Conservation (phyloP, 2,888 invertebrate genomes). For the Rutpela maculata region DNA sequence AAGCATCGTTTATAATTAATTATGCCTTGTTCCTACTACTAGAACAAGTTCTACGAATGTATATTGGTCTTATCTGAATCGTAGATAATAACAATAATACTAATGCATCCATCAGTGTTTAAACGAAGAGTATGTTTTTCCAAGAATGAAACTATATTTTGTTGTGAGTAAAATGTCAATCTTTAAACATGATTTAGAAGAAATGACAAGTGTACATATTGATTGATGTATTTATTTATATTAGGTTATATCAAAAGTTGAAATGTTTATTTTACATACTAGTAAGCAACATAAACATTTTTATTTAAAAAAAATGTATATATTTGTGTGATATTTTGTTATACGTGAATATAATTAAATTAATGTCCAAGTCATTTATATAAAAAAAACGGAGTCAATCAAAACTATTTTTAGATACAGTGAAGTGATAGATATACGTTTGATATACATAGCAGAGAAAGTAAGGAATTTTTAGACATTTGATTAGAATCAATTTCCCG, state of each 20-base stretch:
- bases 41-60: not conserved
- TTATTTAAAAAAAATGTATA: not conserved
- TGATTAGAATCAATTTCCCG: too few relatives aligned
- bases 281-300: slow-evolving; percentile 12
- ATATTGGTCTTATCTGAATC: slow-evolving; percentile 15
- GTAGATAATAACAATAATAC: slow-evolving; percentile 10
- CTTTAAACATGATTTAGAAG: slow-evolving; percentile 3
- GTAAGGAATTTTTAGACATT: too few relatives aligned
- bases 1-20: too few relatives aligned
- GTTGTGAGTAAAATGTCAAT: slow-evolving; percentile 14
- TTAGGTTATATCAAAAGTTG: slow-evolving; percentile 4
- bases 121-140: not conserved
- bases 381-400: not conserved
- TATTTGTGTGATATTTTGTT: not conserved
- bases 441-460: not conserved
- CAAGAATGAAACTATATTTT: slow-evolving; percentile 3
- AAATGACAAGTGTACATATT: slow-evolving; percentile 7
- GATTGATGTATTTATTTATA: slow-evolving; percentile 23
- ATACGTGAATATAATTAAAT: not conserved
- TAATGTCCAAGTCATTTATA: not conserved
- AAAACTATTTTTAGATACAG: not conserved
- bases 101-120: slow-evolving; percentile 1
- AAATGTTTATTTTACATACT: slow-evolving; percentile 7
- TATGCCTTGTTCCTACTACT: not conserved
- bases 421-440: not conserved